Evolutionary conservation across 2,113 vertebrate genomes (phyloP).

Genomic region (Entelurus aequoreus): DNA sequence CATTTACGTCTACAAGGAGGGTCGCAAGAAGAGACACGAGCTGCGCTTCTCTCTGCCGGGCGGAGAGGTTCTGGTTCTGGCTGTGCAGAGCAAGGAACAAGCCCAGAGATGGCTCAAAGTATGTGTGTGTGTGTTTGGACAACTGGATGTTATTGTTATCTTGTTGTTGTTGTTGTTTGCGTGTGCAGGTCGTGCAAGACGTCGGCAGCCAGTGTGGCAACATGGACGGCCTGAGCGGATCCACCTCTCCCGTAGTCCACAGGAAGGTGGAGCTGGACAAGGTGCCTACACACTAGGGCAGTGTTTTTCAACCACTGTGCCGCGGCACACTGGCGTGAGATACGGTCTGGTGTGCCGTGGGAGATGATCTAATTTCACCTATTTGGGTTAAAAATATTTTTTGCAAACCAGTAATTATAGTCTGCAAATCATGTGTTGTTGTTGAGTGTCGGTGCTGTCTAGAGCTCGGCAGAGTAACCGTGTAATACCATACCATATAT

Average conservation of each 20-base stretch:
- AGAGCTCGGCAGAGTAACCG: too few relatives aligned
- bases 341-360: too few relatives aligned
- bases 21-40: slow-evolving; percentile 90
- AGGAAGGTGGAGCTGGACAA: slow-evolving; percentile 89
- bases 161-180: too few relatives aligned
- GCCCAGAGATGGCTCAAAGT: slow-evolving; percentile 97
- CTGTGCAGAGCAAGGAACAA: slow-evolving; percentile 93
- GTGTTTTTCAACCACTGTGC: too few relatives aligned
- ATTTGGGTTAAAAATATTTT: too few relatives aligned
- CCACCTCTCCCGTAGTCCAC: slow-evolving; percentile 81
- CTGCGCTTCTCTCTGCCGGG: slow-evolving; percentile 86
- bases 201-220: slow-evolving; percentile 69
- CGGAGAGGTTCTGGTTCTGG: slow-evolving; percentile 85
- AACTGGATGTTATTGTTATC: not conserved
- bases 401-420: too few relatives aligned
- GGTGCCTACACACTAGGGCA: slow-evolving; percentile 61
- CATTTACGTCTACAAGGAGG: slow-evolving; percentile 89
- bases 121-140: slow-evolving; percentile 6
- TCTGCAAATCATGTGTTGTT: too few relatives aligned
- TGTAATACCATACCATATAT: too few relatives aligned
- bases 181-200: slow-evolving; percentile 84
- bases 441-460: too few relatives aligned
- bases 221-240: slow-evolving; percentile 62
- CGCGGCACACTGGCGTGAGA: too few relatives aligned
- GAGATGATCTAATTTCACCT: too few relatives aligned